A percentile compares a stretch with the other conserved stretches of the same genome.
phyloP scores from a whole-genome alignment of 1,140 invertebrate species.

The Heliothis subflexa region DNA sequence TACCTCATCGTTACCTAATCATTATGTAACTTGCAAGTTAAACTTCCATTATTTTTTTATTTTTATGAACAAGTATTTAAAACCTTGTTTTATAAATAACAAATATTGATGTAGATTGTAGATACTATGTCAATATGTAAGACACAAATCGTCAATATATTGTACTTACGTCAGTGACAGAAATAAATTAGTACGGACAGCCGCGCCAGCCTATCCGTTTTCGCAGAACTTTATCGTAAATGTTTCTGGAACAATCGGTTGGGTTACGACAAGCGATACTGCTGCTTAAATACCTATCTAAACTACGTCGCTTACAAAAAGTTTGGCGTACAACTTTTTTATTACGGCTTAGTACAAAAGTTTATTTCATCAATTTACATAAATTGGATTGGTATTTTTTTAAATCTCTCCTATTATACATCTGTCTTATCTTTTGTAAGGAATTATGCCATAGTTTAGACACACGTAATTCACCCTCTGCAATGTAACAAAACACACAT shows the following conservation, averaged over 20 bases:
- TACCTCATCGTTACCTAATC: no score
- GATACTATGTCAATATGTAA: no score
- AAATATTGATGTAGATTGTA: no score
- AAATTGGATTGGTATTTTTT: no score
- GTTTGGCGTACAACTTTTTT: not conserved
- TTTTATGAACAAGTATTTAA: no score
- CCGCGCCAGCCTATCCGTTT: not conserved
- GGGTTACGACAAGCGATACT: conserved; percentile 17
- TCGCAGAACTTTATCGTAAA: conserved; percentile 30
- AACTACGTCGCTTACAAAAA: not conserved
- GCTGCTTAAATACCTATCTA: not conserved
- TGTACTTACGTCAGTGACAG: not conserved
- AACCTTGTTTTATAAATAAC: no score
- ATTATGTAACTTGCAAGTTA: no score
- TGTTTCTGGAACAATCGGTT: conserved; percentile 47
- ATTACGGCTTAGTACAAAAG: not conserved
- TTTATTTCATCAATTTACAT: no score
- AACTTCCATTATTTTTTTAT: no score
- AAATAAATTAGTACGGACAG: not conserved
- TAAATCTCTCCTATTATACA: no score
- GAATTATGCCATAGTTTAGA: not conserved
- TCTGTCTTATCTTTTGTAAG: not conserved
- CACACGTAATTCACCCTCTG: not conserved
- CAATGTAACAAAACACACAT: conserved; percentile 35
- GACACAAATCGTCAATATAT: no score